Percentiles rank a stretch among this genome's conserved stretches.
Evolutionary conservation across 2,888 invertebrate genomes (phyloP).

Genomic region (Pseudoips prasinana): DNA sequence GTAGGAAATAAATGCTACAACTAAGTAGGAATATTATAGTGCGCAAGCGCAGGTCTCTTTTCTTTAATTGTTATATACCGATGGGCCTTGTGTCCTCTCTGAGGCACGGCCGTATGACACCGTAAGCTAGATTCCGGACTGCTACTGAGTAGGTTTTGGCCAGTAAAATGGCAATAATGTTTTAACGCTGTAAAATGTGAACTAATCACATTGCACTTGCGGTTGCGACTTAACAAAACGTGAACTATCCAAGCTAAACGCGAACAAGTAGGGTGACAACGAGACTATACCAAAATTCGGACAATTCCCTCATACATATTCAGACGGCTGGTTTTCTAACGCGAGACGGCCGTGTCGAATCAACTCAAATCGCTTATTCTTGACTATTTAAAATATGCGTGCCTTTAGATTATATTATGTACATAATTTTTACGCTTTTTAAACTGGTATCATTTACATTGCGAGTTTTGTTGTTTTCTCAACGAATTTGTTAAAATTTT

Average conservation of each 20-base stretch:
- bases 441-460: conserved; percentile 40
- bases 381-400: conserved; percentile 43
- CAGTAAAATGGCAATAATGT: too few relatives aligned
- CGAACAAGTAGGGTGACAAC: conserved; percentile 25
- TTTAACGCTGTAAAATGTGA: too few relatives aligned
- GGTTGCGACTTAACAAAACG: too few relatives aligned
- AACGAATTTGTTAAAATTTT: conserved; percentile 24
- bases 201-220: too few relatives aligned
- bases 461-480: conserved; percentile 33
- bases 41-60: too few relatives aligned
- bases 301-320: conserved; percentile 36
- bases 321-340: conserved; percentile 17
- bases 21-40: too few relatives aligned
- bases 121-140: too few relatives aligned
- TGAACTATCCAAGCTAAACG: not conserved
- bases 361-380: conserved; percentile 59
- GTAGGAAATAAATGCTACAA: too few relatives aligned
- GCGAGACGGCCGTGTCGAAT: conserved; percentile 47
- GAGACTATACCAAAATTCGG: conserved; percentile 17
- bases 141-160: too few relatives aligned
- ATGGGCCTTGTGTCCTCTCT: too few relatives aligned
- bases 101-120: too few relatives aligned
- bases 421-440: conserved; percentile 62
- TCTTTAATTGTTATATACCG: too few relatives aligned
- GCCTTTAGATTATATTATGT: conserved; percentile 40